Percentiles rank a stretch among this genome's conserved stretches.
phyloP scores from a whole-genome alignment of 1,140 invertebrate genomes.

The Temnothorax curvispinosus region DNA sequence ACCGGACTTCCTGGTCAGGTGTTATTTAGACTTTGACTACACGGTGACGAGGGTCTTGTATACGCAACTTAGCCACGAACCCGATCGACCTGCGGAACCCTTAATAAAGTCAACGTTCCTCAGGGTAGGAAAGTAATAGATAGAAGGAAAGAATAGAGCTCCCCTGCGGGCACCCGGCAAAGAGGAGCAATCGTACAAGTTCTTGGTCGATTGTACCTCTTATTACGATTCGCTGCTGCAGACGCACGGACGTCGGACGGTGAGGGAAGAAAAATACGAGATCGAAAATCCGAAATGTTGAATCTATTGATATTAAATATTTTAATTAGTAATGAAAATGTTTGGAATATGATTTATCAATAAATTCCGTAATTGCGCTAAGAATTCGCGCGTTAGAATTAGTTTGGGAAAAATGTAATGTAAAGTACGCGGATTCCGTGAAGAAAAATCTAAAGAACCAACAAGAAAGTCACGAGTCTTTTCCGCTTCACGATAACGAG shows the following conservation, averaged over 20 bases:
- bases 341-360: background rate
- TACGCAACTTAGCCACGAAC: slow-evolving; percentile 4
- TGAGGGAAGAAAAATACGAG: background rate
- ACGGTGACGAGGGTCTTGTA: slow-evolving; percentile 35
- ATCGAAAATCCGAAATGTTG: background rate
- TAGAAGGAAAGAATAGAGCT: background rate
- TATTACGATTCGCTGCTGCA: slow-evolving; percentile 27
- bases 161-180: slow-evolving; percentile 20
- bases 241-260: background rate
- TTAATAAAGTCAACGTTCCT: slow-evolving; percentile 35
- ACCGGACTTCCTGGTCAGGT: background rate
- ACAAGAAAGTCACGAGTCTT: background rate
- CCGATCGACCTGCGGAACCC: slow-evolving; percentile 14
- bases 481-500: slow-evolving; percentile 3
- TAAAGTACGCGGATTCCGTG: too few species aligned
- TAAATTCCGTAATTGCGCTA: background rate
- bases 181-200: slow-evolving; percentile 11
- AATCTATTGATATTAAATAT: background rate
- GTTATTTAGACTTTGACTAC: slow-evolving; percentile 29
- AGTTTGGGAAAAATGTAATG: background rate
- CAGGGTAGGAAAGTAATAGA: slow-evolving; percentile 16
- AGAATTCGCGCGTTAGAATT: background rate
- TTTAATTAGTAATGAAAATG: background rate
- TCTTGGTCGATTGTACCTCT: slow-evolving; percentile 10
- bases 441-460: background rate